Conservation (phyloP, 2,888 invertebrate species). For the Sarcophaga rosellei region DNA sequence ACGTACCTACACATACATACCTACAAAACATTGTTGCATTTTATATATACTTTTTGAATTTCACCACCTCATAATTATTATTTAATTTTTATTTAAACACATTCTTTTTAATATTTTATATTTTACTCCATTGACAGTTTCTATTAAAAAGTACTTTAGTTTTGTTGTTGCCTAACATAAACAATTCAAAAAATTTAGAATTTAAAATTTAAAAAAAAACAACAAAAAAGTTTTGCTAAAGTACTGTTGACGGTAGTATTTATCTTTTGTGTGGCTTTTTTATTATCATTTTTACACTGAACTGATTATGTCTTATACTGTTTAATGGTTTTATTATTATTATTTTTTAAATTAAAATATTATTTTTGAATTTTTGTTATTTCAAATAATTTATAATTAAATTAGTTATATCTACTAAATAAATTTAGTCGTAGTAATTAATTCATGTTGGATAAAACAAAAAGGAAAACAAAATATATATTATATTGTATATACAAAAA, state of each 20-base stretch:
- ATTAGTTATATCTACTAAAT: slow-evolving; percentile 26
- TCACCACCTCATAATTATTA: slow-evolving; percentile 57
- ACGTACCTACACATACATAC: neutral
- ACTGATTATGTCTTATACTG: slow-evolving; percentile 56
- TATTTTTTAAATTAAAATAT: slow-evolving; percentile 18
- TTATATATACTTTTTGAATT: slow-evolving; percentile 25
- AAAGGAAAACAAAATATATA: slow-evolving; percentile 26
- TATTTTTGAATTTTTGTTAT: slow-evolving; percentile 43
- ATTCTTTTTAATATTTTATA: neutral
- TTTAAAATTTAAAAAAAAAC: no score
- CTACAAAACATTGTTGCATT: slow-evolving; percentile 45
- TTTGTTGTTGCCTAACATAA: no score
- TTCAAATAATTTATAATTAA: slow-evolving; percentile 43
- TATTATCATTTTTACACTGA: slow-evolving; percentile 39
- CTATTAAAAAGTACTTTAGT: no score
- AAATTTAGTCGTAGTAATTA: slow-evolving; percentile 45
- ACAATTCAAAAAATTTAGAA: no score
- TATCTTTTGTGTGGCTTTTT: slow-evolving; percentile 30
- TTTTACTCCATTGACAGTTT: neutral
- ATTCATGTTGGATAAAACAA: slow-evolving; percentile 41
- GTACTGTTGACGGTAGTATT: slow-evolving; percentile 43
- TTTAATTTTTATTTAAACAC: neutral
- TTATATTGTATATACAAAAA: slow-evolving; percentile 10
- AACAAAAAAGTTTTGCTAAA: neutral
- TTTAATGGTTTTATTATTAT: slow-evolving; percentile 32